Evolutionary conservation across 2,113 vertebrate genomes (phyloP).

Genomic region (Psilopogon haemacephalus): DNA sequence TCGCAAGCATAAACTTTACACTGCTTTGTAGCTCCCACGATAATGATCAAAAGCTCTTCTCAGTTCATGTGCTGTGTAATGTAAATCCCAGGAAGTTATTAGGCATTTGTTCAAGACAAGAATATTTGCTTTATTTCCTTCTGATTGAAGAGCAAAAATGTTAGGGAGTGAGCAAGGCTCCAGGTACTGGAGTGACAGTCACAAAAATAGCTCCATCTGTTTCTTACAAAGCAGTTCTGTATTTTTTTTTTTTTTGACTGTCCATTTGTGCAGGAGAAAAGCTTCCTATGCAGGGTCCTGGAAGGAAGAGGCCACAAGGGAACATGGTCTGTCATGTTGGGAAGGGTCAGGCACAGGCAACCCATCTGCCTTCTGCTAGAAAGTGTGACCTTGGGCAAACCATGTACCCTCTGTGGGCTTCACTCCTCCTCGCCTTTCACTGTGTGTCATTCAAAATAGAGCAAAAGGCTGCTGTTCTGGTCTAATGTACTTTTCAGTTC

Average conservation of each 20-base stretch:
- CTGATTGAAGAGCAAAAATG: background rate
- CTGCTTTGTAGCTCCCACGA: background rate
- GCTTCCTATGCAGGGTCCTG: background rate
- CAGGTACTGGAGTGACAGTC: background rate
- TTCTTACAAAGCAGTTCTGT: background rate
- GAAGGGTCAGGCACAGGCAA: background rate
- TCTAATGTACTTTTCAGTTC: background rate
- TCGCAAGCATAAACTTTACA: background rate
- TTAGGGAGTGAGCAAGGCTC: background rate
- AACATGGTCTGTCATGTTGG: background rate
- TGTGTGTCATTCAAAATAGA: background rate
- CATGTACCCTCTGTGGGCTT: background rate
- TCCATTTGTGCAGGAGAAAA: background rate
- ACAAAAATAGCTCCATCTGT: background rate
- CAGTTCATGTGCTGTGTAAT: background rate
- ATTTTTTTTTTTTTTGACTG: background rate
- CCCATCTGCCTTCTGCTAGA: background rate
- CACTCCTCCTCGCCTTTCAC: background rate
- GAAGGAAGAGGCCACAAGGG: background rate
- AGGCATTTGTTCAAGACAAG: slow-evolving; percentile 1
- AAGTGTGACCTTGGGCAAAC: background rate
- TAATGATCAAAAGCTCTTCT: slow-evolving; percentile 35
- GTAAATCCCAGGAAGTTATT: slow-evolving; percentile 6
- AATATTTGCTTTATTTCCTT: background rate
- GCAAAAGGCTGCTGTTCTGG: background rate